Evolutionary conservation across 2,797 vertebrate genomes (phyloP).

Genomic region (Labeo calbasu): DNA sequence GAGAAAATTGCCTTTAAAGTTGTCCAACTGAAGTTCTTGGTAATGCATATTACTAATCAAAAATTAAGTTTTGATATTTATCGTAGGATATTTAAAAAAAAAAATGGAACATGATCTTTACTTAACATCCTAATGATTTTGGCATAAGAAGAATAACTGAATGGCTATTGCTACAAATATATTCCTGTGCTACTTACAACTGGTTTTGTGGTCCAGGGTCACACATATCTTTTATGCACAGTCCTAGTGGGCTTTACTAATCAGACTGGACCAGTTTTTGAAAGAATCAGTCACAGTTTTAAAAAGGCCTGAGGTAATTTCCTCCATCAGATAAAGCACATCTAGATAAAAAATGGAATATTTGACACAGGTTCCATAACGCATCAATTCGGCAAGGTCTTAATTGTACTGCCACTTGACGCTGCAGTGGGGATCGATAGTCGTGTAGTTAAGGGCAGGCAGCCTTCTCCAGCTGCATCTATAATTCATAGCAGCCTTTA

Average conservation of each 20-base stretch:
- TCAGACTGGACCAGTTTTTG: slow-evolving; percentile 3
- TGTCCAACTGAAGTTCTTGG: no score
- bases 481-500: slow-evolving; percentile 60
- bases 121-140: no score
- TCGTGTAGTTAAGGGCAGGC: slow-evolving; percentile 54
- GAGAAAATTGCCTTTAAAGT: no score
- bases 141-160: no score
- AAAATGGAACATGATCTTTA: no score
- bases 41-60: no score
- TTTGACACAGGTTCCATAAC: slow-evolving; percentile 49
- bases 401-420: slow-evolving; percentile 49
- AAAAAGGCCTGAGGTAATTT: slow-evolving; percentile 32
- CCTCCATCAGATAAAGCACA: slow-evolving; percentile 31
- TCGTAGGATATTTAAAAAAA: no score
- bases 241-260: background rate
- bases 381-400: slow-evolving; percentile 52
- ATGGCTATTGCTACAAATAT: no score
- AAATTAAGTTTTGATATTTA: no score
- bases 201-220: no score
- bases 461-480: slow-evolving; percentile 53
- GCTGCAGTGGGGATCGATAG: slow-evolving; percentile 57
- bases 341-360: slow-evolving; percentile 50
- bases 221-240: background rate
- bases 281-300: slow-evolving; percentile 20
- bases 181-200: no score